Evolutionary conservation across 2,113 vertebrate genomes (phyloP), one percentile per base, ranked within the genome.

Genomic region (Caranx melampygus): DNA sequence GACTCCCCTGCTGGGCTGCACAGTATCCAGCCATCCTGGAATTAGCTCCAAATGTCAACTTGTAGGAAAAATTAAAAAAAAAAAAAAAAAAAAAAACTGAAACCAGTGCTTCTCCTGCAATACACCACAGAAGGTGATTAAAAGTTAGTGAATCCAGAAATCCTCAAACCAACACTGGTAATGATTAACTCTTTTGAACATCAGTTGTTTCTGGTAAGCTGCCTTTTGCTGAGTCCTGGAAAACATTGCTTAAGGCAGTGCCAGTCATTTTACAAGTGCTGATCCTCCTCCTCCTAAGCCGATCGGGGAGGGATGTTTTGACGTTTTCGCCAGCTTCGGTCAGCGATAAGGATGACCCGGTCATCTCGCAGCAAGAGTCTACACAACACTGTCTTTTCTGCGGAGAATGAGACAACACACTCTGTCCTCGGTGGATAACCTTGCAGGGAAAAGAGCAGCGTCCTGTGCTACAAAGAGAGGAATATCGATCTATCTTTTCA

Each of bases 301-400:
- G 91, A 91, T 90, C 84, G 82, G 74, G 59, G 82, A 42, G 78
- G 74, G 44, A 35, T 67, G 79, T 86, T 86, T 85, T 88, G 89
- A 89, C 87, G 20, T 70, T 81, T 75, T 64, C 26, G 67, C 84
- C 89, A 84, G 77, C 62, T 52, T 57, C 33, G 78, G 88, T 88
- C 75, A 87, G 75, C 62, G 91, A 92, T 91, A 93, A 90, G 91
- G 59, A 73, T 79, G 89, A 91, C 88, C 89, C 47, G 78, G 88
- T 91, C 87, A 83, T 63, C 72, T 86, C 86, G 34, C 78, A 87
- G 84, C 81, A 60, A 79, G 83, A 76, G 52, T 40, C 80, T 9
- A 67, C 73, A 66, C 84, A 87, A 35, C 79, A 47, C 79, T 57
- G 69, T 51, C 79, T 75, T 83, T 79, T 86, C 72, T 88, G 83